phyloP scores from a whole-genome alignment of 2,797 vertebrate species.

The Ispidina picta region DNA sequence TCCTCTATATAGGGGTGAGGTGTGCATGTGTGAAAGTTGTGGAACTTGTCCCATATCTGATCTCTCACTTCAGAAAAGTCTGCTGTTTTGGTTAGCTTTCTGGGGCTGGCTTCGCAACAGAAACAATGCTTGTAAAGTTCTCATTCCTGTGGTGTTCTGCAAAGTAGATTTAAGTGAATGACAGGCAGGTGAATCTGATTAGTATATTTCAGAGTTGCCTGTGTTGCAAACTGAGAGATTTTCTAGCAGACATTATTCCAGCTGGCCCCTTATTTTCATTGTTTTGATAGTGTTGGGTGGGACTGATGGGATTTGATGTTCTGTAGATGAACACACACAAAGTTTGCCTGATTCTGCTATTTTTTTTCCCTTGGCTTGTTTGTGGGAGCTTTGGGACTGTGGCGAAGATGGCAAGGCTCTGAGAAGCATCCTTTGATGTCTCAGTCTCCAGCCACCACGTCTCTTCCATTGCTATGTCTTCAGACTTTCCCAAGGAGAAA shows the following conservation, averaged over 20 bases:
- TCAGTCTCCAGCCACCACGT: not conserved
- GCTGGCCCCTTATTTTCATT: not conserved
- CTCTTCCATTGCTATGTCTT: not conserved
- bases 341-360: not conserved
- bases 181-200: not conserved
- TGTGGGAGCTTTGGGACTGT: not conserved
- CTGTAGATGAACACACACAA: not conserved
- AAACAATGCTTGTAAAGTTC: not conserved
- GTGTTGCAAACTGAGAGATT: not conserved
- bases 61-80: rapidly evolving
- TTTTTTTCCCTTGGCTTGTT: not conserved
- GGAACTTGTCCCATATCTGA: rapidly evolving
- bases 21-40: rapidly evolving
- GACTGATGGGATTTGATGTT: not conserved
- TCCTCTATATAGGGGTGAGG: rapidly evolving
- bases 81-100: not conserved
- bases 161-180: not conserved
- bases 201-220: not conserved
- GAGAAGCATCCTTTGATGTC: not conserved
- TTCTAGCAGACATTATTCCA: not conserved
- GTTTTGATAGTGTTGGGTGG: not conserved
- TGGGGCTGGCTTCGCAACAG: not conserved
- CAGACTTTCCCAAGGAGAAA: conserved; percentile 29
- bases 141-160: not conserved
- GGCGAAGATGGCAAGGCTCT: not conserved